These are phyloP conservation scores for Oxygymnocypris stewartii DNA, from an alignment of 2,113 vertebrate species.

Conservation along the genomic window DNA sequence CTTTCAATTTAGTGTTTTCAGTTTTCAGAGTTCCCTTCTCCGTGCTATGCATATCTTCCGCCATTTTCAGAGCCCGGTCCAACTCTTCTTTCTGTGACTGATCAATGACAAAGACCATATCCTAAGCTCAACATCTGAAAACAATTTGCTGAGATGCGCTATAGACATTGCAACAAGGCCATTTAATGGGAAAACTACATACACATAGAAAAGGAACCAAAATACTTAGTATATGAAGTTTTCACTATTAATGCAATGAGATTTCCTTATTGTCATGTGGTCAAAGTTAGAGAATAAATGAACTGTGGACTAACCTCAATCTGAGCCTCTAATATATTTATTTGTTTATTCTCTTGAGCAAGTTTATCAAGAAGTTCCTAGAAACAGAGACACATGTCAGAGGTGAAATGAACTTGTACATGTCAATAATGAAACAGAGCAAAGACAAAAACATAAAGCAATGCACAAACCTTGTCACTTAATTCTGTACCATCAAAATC, in stretches of 20 bases:
- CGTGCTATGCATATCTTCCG: slow-evolving; percentile 55
- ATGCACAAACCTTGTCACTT: slow-evolving; percentile 55
- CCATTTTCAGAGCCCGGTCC: slow-evolving; percentile 63
- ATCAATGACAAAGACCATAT: slow-evolving; percentile 13
- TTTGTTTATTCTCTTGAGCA: slow-evolving; percentile 90
- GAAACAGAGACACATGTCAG: slow-evolving; percentile 27
- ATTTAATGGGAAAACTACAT: neutral
- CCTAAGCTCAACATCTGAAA: neutral
- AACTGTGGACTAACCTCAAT: slow-evolving; percentile 77
- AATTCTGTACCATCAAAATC: slow-evolving; percentile 56
- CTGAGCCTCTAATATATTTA: slow-evolving; percentile 82
- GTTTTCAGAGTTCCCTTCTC: slow-evolving; percentile 42
- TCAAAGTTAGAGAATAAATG: neutral
- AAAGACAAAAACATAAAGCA: neutral
- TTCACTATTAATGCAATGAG: neutral
- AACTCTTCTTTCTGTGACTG: slow-evolving; percentile 70
- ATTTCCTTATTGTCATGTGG: no score
- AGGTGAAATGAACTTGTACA: neutral
- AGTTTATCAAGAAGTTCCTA: slow-evolving; percentile 83
- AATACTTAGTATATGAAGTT: neutral
- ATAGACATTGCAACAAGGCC: neutral
- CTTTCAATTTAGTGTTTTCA: slow-evolving; percentile 65
- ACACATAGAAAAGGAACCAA: no score
- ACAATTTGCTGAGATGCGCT: neutral
- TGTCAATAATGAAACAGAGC: neutral